Evolutionary conservation across 2,113 vertebrate genomes (phyloP).

Genomic region (Cnemophilus loriae): DNA sequence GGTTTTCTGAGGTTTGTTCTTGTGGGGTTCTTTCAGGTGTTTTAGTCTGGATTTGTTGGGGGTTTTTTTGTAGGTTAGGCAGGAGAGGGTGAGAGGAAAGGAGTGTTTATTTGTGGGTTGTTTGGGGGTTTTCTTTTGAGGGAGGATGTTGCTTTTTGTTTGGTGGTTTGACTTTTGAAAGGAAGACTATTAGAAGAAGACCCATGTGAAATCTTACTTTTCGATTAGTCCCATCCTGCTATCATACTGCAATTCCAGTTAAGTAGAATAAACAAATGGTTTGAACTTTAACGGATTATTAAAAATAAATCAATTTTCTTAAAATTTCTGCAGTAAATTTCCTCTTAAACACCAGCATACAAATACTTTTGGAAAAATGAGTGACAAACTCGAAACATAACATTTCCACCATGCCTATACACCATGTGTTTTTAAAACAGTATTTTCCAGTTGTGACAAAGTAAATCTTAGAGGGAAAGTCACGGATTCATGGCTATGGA

Average conservation of each 20-base stretch:
- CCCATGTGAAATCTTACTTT: neutral
- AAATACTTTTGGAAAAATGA: neutral
- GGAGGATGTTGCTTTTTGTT: neutral
- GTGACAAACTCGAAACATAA: neutral
- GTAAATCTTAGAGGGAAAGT: neutral
- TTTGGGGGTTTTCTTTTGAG: neutral
- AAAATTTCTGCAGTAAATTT: neutral
- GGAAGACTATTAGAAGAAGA: neutral
- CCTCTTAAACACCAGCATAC: neutral
- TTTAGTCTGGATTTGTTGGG: neutral
- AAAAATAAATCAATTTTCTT: neutral
- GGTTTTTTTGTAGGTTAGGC: neutral
- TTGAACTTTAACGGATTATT: neutral
- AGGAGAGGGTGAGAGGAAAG: accelerated
- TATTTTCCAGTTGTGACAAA: neutral
- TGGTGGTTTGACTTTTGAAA: neutral
- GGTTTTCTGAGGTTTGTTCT: neutral
- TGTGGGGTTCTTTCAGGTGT: neutral
- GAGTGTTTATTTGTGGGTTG: neutral
- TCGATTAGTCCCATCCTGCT: neutral
- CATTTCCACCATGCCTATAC: neutral
- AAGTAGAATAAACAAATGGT: neutral
- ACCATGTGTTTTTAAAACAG: neutral
- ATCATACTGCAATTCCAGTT: neutral
- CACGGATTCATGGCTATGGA: neutral